Base-by-base conservation (phyloP, 2,888 invertebrate genomes). In the Eupeodes luniger region DNA sequence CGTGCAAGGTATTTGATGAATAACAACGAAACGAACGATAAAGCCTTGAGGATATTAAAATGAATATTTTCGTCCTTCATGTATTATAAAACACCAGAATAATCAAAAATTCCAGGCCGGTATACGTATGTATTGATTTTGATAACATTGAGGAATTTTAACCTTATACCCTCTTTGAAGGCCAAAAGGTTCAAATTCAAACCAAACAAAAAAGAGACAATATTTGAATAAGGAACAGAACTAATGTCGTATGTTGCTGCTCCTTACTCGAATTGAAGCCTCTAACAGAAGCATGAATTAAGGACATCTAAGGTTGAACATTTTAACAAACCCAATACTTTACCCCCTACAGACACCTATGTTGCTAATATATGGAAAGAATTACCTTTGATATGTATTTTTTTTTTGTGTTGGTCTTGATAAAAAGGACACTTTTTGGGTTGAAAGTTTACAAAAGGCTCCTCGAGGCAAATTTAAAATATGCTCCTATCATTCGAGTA, bases 1-100 rank as follows among this genome's bases (percentile, higher is more conserved):
- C 70, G 55, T 55, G 55, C 55, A 70, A 40, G 55, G 70, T 40
- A 70, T 70, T 70, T 70, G 70, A 70, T 49, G 70, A 44, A 70
- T 40, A 70, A 70, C 36, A 51, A 69, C n/a, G 53, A 69, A 51
- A 69, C 11, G 53, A 69, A 62, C 40, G 2, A n/a, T 7, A 11
- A 62, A 44, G 53, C 34, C 70, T 14, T 55, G 14, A 36, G 70
- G 70, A 40, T 55, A 34, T 70, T 14, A 44, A 55, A 70, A 55
- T 53, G 40, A 69, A 53, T 34, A 16, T 27, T 27, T 27, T 27
- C 27, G 27, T 27, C 40, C 40, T 40, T 40, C 9, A 40, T 40
- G 40, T 40, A 40, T 40, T 5, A 40, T 34, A 34, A 2, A 27
- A 27, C 27, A 49, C n/a, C 34, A 27, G 34, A 67, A 69, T n/a